Evolutionary conservation across 2,113 vertebrate species (phyloP), one percentile per base, ranked within the genome.

Genomic region (Planiliza haematocheilus): DNA sequence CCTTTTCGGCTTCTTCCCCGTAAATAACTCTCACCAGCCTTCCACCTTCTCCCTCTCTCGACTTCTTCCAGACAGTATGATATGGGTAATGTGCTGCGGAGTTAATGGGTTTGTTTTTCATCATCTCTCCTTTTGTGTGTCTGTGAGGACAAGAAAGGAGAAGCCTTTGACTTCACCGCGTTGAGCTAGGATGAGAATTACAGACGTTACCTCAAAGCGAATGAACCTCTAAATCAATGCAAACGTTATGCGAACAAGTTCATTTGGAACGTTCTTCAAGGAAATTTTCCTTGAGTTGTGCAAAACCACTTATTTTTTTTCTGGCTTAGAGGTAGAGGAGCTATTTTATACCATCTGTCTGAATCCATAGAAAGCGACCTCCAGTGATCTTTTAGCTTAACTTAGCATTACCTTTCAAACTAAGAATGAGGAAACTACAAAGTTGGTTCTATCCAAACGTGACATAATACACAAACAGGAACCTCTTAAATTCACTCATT

Each of bases 61-160:
- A 20, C 50, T 65, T 74, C 21, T 8, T 55, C 18, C 63, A 76
- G 71, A 75, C 63, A 76, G 49, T 18, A 50, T 34, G 21, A 72
- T 74, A 63, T 41, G 52, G 70, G 52, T 77, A 77, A 67, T 83
- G 50, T 46, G 63, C 63, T 62, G 46, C 49, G 66, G 59, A 62
- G 74, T 73, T 86, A 84, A 86, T 82, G 71, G 63, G 68, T 86
- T 84, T 79, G 76, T 77, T 81, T 83, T 50, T 79, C 58, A 72
- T 50, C 48, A 67, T 53, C 7, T 52, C 6, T 72, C 37, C 45
- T 10, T 51, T 56, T 60, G 21, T 64, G 17, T 51, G 43, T 72
- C 46, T 30, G 7, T 17, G 14, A 34, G 38, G 63, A 71, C 48
- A 45, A 58, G 41, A 60, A 50, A 71, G n/a, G 20, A 49, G 48